Base-by-base conservation (phyloP, 2,113 vertebrate genomes). In the Paracyprichromis sp. region DNA sequence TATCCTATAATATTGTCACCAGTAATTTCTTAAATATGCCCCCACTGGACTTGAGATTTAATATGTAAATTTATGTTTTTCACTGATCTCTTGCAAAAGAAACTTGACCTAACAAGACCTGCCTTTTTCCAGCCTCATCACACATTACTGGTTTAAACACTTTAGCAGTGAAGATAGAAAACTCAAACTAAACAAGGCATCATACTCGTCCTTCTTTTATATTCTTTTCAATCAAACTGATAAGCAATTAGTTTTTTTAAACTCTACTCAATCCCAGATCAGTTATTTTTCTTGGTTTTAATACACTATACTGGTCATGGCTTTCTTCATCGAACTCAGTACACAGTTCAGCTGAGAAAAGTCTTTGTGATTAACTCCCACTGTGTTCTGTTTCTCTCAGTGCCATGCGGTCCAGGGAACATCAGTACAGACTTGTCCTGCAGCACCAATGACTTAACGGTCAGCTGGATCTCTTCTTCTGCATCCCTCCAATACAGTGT, bases 381-480 rank as follows among this genome's bases (percentile, higher is more conserved):
- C 38, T 6, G 13, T 61, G 36, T 26, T 84, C 34, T 91, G 36
- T 93, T 10, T 89, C 76, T 82, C 4, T 63, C 38, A 97, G 96
- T 94, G 5, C 95, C 95, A 0, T 97, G 96, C 61, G 40, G 94
- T 66, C 96, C 96, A 13, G 29, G 61, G 40, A 93, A 93, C 59
- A 12, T 95, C 56, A 78, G 14, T 14, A 88, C 93, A 26, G 12
- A 61, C 17, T 82, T 93, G 45, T 21, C 47, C 8, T 96, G 96
- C 63, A 61, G 76, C 63, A 93, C 87, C 59, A 90, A 88, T 56
- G 83, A 83, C 34, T 12, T 95, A 26, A 69, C 9, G 2, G 93
- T 96, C 52, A 94, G 89, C 88, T 97, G 96, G 96, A 84, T 7
- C 7, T 43, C 47, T 4, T 83, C 86, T 8, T n/a, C 86, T 29